Conservation (phyloP, 1,140 invertebrate species). For the Pectinophora gossypiella region DNA sequence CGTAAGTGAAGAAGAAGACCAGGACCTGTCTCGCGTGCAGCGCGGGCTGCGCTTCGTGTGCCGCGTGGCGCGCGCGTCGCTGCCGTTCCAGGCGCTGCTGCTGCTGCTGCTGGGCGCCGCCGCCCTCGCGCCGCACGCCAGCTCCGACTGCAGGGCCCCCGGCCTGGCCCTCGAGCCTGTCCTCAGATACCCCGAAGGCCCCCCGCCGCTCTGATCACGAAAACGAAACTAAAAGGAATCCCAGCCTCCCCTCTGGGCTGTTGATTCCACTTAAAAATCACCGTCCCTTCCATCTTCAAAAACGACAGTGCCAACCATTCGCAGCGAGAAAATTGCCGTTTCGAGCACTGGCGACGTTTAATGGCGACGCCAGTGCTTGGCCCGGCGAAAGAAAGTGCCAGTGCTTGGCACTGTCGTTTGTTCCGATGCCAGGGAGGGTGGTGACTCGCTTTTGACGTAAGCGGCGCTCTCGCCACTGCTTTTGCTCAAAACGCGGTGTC, state of each 20-base stretch:
- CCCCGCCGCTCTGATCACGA: constrained; percentile 85
- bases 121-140: constrained; percentile 88
- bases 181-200: constrained; percentile 91
- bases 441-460: constrained; percentile 10
- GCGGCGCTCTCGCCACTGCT: constrained; percentile 27
- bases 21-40: constrained; percentile 76
- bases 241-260: not conserved
- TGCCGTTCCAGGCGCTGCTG: constrained; percentile 94
- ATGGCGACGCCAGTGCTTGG: not conserved
- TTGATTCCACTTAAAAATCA: not conserved
- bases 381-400: not conserved
- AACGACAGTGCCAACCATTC: not conserved
- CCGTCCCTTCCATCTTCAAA: not conserved
- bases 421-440: not conserved
- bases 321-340: not conserved
- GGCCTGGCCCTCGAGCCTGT: constrained; percentile 90
- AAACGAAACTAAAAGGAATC: constrained; percentile 11
- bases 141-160: constrained; percentile 89
- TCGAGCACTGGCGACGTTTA: not conserved
- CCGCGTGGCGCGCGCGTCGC: constrained; percentile 90
- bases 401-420: not conserved
- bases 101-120: constrained; percentile 91
- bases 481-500: constrained; percentile 32
- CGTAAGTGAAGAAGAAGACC: constrained; percentile 43
- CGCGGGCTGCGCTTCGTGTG: constrained; percentile 89